Evolutionary conservation across 92 coral and sea anemone genomes (phyloP), one percentile per base, ranked within the genome.

Genomic region (Pocillopora meandrina): DNA sequence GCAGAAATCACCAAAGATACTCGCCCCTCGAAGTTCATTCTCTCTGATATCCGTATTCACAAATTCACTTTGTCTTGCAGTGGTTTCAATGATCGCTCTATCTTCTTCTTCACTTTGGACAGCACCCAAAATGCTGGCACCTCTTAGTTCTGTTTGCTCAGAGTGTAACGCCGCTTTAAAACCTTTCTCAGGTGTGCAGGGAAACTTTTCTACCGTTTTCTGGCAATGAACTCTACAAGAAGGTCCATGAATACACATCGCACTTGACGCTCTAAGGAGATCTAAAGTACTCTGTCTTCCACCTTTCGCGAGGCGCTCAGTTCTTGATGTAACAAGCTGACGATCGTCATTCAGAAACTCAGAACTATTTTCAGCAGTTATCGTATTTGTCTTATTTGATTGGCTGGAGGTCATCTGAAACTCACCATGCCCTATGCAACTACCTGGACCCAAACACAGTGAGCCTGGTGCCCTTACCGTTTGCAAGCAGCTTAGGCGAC

Each of bases 211-310:
- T 80, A 10, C 35, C 23, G 26, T 42, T 62, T 74, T 82, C 56
- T 82, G 86, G 17, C 89, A 83, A 34, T 86, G 92, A 74, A 81
- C 75, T 31, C 71, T 75, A 83, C 97, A 93, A 26, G 76, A 61
- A 12, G 70, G 71, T 17, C 95, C 95, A 72, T 93, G 95, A 71
- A 74, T 68, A 56, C 95, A 93, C 75, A 80, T 72, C 36, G 72
- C 66, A 65, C 86, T 79, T 0, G 82, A 84, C 5, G 92, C 88
- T 18, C 75, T 75, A 63, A 72, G 81, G 8, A 71, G 68, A 52
- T 68, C 68, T 1, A 89, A 67, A 64, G 77, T 62, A 74, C 89
- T 92, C 19, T 64, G 47, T 79, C 92, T 80, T 18, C 95, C 91
- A 35, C 95, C 95, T 72, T 76, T 82, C 0, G 81, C 61, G 74